Percentiles rank a stretch among this genome's conserved stretches.
Evolutionary conservation across 2,888 invertebrate genomes (phyloP).

Genomic region (Timema cristinae): DNA sequence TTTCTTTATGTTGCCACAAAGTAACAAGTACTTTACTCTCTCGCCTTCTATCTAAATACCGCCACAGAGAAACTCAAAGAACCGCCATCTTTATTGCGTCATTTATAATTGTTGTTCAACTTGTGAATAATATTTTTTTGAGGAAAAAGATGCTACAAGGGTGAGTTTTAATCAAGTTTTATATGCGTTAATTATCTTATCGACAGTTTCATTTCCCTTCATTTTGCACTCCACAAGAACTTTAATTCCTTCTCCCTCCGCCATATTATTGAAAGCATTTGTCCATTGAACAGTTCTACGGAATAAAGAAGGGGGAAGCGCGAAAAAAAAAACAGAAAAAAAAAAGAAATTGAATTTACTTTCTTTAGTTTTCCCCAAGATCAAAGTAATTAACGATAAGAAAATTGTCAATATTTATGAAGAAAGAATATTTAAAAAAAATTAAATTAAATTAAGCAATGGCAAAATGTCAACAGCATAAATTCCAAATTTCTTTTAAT

Average conservation of each 20-base stretch:
- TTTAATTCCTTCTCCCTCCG: background rate
- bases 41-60: conserved; percentile 6
- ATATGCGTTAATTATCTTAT: conserved; percentile 11
- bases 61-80: conserved; percentile 1
- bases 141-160: conserved; percentile 4
- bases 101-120: conserved; percentile 17
- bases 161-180: conserved; percentile 12
- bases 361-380: too few species aligned
- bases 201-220: conserved; percentile 13
- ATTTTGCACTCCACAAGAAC: background rate
- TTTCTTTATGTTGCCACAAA: too few species aligned
- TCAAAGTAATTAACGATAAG: too few species aligned
- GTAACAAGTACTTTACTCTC: conserved; percentile 1
- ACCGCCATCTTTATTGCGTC: conserved; percentile 17
- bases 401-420: too few species aligned
- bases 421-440: too few species aligned
- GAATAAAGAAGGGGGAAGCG: too few species aligned
- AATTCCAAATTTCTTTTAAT: too few species aligned
- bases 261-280: conserved; percentile 7
- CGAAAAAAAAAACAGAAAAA: too few species aligned
- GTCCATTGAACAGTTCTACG: background rate
- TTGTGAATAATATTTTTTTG: background rate
- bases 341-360: too few species aligned
- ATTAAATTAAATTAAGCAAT: too few species aligned
- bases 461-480: too few species aligned